Evolutionary conservation across 1,140 invertebrate genomes (phyloP).

Genomic region (Drosophila bifasciata): DNA sequence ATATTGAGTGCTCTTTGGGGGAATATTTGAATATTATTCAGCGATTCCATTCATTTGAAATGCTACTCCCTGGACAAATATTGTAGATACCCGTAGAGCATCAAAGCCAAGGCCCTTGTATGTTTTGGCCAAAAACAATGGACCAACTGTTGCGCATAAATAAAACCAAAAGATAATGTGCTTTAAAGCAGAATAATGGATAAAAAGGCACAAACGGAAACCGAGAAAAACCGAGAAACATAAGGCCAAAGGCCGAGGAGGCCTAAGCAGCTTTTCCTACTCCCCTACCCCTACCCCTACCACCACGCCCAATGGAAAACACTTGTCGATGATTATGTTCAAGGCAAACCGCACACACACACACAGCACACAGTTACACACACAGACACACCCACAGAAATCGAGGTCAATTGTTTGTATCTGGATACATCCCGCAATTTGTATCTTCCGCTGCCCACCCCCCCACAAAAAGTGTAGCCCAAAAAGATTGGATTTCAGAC

Average conservation of each 20-base stretch:
- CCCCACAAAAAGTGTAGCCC: constrained; percentile 12
- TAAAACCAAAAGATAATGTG: constrained; percentile 48
- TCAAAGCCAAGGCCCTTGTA: constrained; percentile 23
- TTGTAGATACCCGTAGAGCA: constrained; percentile 26
- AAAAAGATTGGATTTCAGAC: constrained; percentile 45
- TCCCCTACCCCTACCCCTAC: no score
- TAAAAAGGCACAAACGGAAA: neutral
- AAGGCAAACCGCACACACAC: constrained; percentile 51
- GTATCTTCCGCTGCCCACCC: constrained; percentile 5
- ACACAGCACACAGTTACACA: constrained; percentile 29
- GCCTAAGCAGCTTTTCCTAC: constrained; percentile 37
- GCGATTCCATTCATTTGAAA: no score
- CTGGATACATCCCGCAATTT: constrained; percentile 27
- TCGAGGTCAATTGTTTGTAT: constrained; percentile 60
- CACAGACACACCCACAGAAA: constrained; percentile 3
- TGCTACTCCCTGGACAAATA: neutral
- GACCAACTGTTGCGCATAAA: constrained; percentile 77
- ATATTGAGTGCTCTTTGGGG: constrained; percentile 6
- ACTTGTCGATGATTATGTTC: constrained; percentile 65
- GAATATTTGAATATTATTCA: neutral
- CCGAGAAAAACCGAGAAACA: constrained; percentile 38
- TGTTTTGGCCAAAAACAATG: constrained; percentile 40
- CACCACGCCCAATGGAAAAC: constrained; percentile 25
- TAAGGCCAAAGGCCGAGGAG: no score
- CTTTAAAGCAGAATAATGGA: constrained; percentile 52